Conservation (phyloP, 92 coral and sea anemone species). For the Paragorgia papillata region DNA sequence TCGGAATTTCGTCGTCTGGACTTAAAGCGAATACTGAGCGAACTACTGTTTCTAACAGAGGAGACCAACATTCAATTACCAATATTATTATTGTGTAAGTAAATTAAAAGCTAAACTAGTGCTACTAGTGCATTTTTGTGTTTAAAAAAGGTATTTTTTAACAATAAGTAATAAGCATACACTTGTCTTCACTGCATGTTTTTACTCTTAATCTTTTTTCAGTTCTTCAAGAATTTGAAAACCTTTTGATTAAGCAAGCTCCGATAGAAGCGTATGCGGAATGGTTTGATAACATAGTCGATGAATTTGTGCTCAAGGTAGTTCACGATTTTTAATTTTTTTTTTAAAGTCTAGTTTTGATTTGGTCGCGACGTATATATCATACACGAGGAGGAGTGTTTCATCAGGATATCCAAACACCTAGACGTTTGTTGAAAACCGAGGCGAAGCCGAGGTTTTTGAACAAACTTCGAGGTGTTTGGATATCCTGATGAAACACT, state of each 20-base stretch:
- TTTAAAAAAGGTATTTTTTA: neutral
- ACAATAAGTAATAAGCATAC: neutral
- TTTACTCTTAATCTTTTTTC: neutral
- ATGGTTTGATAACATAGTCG: constrained; percentile 97
- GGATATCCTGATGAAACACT: too few relatives aligned
- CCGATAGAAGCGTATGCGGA: constrained; percentile 97
- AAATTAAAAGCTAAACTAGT: neutral
- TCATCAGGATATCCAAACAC: too few relatives aligned
- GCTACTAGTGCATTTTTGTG: too few relatives aligned
- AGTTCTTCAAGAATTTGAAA: constrained; percentile 86
- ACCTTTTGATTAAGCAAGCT: constrained; percentile 89
- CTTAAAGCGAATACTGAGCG: constrained; percentile 68
- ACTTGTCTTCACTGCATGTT: neutral
- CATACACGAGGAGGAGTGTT: too few relatives aligned
- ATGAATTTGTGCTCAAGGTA: constrained; percentile 75
- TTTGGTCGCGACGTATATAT: too few relatives aligned
- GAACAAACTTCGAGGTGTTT: too few relatives aligned
- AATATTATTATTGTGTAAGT: constrained; percentile 75
- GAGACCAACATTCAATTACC: constrained; percentile 56
- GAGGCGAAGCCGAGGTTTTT: too few relatives aligned
- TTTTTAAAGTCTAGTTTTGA: too few relatives aligned
- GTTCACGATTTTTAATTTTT: neutral
- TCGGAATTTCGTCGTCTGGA: constrained; percentile 80
- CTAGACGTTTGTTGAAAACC: too few relatives aligned
- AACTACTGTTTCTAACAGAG: constrained; percentile 70